These are phyloP conservation scores for Blastobasis adustella DNA, from an alignment of 2,888 invertebrate species.

Conservation along the genomic window DNA sequence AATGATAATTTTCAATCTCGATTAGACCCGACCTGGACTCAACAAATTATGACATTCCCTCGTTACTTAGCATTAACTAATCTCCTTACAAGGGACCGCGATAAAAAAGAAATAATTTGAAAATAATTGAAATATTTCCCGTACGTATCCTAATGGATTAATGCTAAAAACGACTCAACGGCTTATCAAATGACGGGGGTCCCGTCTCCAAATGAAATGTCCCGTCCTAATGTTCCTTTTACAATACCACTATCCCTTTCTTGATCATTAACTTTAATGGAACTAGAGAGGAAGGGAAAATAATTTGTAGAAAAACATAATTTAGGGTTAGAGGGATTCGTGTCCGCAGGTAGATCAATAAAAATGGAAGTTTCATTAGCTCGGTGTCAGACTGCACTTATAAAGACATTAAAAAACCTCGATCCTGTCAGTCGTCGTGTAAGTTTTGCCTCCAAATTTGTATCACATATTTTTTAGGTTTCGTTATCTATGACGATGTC, in stretches of 20 bases:
- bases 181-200: conserved; percentile 70
- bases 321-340: conserved; percentile 60
- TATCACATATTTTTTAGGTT: conserved; percentile 14
- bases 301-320: conserved; percentile 65
- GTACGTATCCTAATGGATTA: conserved; percentile 53
- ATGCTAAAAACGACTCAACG: conserved; percentile 60
- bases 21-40: too few relatives aligned
- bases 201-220: conserved; percentile 62
- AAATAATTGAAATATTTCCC: conserved; percentile 52
- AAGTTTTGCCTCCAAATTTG: conserved; percentile 23
- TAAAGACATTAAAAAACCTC: conserved; percentile 68
- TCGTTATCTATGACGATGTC: conserved; percentile 33
- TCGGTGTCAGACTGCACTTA: conserved; percentile 65
- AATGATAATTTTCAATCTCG: too few relatives aligned
- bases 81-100: not conserved
- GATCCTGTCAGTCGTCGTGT: conserved; percentile 38
- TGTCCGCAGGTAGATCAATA: conserved; percentile 73
- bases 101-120: conserved; percentile 22
- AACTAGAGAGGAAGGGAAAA: conserved; percentile 39
- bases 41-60: too few relatives aligned
- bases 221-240: conserved; percentile 49
- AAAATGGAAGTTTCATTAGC: conserved; percentile 66
- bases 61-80: not conserved
- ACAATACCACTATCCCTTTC: conserved; percentile 31
- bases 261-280: conserved; percentile 11